Evolutionary conservation across 2,113 vertebrate genomes (phyloP), one percentile per base, ranked within the genome.

Genomic region (Tetraodon nigroviridis): DNA sequence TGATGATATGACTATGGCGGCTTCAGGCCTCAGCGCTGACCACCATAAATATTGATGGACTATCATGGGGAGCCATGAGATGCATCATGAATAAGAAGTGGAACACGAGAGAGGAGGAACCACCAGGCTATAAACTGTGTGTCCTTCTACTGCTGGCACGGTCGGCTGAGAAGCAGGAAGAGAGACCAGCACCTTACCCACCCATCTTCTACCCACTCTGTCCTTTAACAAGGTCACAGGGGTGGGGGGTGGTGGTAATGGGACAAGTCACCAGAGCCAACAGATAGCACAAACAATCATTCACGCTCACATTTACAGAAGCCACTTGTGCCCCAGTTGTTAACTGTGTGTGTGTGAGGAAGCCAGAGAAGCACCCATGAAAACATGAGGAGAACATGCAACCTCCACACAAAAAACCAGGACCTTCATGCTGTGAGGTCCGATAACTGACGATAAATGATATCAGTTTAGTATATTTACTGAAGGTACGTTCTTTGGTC

Each of bases 1-100:
- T 3, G 12, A 2, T 6, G 51, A 44, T 22, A 64, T 46, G 52
- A 67, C 57, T 20, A 64, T 48, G 60, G 61, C 21, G 10, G 12
- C 29, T 22, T n/a, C 24, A 8, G 37, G 53, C 69, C 69, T 73
- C 70, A 53, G 52, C 61, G 16, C 50, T 21, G 48, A 53, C 42
- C 51, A 7, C 16, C 47, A 79, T 85, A 56, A 87, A 84, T 84
- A 80, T 73, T 52, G 51, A 86, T 68, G 44, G 27, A 46, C 8
- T 45, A 64, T 80, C 57, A 51, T 73, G 51, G 64, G 45, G 44
- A 76, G 57, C 68, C 69, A 66, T 51, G 55, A 32, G 59, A 79
- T 52, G 41, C 51, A 49, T 64, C 52, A 64, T 13, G 53, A 64
- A 64, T 66, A 17, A 51, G 17, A 56, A 68, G 40, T 53, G 51